Percentiles rank a stretch among this genome's conserved stretches.
These are phyloP conservation scores for Okamejei kenojei DNA, from an alignment of 2,797 vertebrate species.

Conservation along the genomic window DNA sequence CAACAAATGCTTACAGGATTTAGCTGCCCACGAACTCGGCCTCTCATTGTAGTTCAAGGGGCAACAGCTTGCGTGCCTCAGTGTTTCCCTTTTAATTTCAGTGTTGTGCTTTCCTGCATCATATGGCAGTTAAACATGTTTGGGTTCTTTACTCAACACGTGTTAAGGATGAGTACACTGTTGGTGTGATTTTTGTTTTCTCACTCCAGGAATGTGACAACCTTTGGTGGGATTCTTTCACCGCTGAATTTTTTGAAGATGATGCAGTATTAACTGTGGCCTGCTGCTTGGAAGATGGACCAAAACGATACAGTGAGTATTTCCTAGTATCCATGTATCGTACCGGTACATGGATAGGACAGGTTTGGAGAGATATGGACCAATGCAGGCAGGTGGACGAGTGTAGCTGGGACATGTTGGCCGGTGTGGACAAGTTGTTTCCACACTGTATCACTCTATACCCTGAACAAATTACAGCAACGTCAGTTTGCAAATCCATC, in stretches of 20 bases:
- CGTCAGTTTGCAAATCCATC: background rate
- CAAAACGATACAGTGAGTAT: conserved; percentile 97
- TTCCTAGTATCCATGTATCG: background rate
- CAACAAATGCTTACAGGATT: background rate
- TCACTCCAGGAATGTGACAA: conserved; percentile 87
- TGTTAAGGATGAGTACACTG: background rate
- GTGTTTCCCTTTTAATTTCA: background rate
- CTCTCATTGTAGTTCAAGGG: background rate
- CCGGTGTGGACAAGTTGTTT: no score
- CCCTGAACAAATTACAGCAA: background rate
- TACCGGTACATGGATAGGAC: no score
- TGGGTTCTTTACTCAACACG: background rate
- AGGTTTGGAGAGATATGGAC: no score
- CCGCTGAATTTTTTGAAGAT: conserved; percentile 97
- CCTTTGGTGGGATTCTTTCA: conserved; percentile 98
- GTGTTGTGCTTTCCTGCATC: background rate
- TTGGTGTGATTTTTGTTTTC: background rate
- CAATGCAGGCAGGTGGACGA: no score
- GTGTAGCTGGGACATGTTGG: no score
- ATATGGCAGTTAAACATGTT: background rate
- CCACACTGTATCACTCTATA: background rate
- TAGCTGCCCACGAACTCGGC: no score
- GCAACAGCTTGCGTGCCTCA: background rate
- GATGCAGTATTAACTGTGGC: conserved; percentile 97
- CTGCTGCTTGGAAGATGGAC: conserved; percentile 97